These are phyloP conservation scores for Uromys caudimaculatus DNA, from an alignment of 2,797 vertebrate genomes.

Conservation along the genomic window DNA sequence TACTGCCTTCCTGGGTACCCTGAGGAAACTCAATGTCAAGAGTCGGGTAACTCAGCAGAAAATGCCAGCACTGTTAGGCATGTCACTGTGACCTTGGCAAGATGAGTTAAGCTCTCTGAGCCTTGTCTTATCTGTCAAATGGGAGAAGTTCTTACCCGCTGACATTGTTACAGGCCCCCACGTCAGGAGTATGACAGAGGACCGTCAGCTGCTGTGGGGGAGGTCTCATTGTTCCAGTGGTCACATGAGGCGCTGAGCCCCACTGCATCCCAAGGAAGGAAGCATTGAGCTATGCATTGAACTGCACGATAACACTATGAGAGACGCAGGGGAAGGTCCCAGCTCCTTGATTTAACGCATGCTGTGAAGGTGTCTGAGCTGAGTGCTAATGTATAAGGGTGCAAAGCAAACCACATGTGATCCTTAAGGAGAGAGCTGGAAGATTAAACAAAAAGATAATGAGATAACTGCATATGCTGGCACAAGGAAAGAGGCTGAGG, in stretches of 20 bases:
- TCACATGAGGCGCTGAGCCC: not conserved
- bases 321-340: not conserved
- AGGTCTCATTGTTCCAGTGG: not conserved
- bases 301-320: rapidly evolving
- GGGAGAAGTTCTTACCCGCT: not conserved
- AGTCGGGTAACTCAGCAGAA: not conserved
- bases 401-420: rapidly evolving
- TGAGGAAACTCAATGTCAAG: not conserved
- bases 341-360: not conserved
- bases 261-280: too few relatives aligned
- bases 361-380: not conserved
- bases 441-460: not conserved
- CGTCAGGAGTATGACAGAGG: not conserved
- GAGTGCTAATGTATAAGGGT: not conserved
- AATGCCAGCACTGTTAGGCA: not conserved
- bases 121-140: not conserved
- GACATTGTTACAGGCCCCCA: rapidly evolving
- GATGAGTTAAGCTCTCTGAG: not conserved
- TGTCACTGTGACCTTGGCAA: not conserved
- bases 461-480: rapidly evolving
- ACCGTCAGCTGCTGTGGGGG: not conserved
- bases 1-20: not conserved
- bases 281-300: not conserved
- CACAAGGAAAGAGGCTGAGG: not conserved
- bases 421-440: not conserved